These are phyloP conservation scores for Euthynnus affinis DNA, from an alignment of 2,797 vertebrate species.

Conservation along the genomic window DNA sequence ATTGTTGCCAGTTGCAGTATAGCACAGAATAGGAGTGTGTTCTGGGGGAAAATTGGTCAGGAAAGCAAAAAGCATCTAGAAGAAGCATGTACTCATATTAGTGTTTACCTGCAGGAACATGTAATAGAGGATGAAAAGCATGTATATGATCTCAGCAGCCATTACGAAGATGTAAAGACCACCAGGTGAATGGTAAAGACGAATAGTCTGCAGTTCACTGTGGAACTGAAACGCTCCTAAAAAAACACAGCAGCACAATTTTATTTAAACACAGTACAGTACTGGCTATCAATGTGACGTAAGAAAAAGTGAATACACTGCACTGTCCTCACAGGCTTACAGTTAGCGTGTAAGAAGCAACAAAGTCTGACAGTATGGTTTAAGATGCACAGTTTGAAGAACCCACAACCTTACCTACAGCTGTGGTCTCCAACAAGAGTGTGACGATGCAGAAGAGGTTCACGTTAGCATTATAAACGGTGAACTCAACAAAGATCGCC, in stretches of 20 bases:
- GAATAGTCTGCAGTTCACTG: constrained; percentile 86
- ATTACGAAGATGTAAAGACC: constrained; percentile 89
- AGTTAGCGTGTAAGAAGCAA: not conserved
- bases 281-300: not conserved
- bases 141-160: constrained; percentile 89
- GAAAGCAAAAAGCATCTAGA: not conserved
- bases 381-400: not conserved
- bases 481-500: constrained; percentile 93
- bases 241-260: not conserved
- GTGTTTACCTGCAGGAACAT: constrained; percentile 92
- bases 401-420: constrained; percentile 91
- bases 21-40: not conserved
- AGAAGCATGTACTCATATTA: not conserved
- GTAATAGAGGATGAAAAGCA: constrained; percentile 93
- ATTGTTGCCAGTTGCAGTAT: not conserved
- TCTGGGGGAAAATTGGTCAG: not conserved
- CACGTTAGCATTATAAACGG: constrained; percentile 94
- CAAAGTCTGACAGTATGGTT: not conserved
- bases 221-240: constrained; percentile 90
- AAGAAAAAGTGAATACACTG: too few species aligned
- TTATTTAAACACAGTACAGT: not conserved
- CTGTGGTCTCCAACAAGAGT: constrained; percentile 90
- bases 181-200: constrained; percentile 88
- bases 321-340: not conserved
- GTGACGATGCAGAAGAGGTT: constrained; percentile 94